A percentile compares a stretch with the other conserved stretches of the same genome.
Evolutionary conservation across 2,113 vertebrate genomes (phyloP).

Genomic region (Apus apus): DNA sequence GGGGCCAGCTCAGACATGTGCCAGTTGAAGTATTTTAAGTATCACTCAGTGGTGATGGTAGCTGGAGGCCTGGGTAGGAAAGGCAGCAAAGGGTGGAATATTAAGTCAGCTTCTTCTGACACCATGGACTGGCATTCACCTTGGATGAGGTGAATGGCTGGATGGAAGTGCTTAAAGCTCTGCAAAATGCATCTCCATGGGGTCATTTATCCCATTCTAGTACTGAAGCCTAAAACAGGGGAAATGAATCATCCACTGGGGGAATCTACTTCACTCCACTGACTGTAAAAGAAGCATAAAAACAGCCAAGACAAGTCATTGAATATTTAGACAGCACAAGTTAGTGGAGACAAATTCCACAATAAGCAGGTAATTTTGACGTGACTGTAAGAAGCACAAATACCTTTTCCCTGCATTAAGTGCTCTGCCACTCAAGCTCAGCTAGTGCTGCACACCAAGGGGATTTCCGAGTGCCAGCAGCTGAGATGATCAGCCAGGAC

Average conservation of each 20-base stretch:
- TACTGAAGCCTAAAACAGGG: not conserved
- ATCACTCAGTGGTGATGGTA: not conserved
- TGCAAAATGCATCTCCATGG: not conserved
- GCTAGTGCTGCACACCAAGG: not conserved
- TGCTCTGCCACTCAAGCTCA: slow-evolving; percentile 15
- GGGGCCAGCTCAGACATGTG: not conserved
- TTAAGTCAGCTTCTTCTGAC: not conserved
- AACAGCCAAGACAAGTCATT: slow-evolving; percentile 20
- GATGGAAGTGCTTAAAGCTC: not conserved
- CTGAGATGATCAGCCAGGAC: not conserved
- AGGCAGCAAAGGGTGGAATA: not conserved
- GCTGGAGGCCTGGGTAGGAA: not conserved
- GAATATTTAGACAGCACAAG: slow-evolving; percentile 58
- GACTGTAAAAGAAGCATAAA: not conserved
- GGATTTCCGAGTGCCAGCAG: not conserved
- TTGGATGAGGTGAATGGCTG: not conserved
- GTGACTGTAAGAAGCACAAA: slow-evolving; percentile 10
- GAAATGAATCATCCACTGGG: slow-evolving; percentile 40
- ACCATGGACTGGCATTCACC: not conserved
- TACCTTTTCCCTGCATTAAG: not conserved
- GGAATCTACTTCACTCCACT: not conserved
- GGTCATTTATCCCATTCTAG: slow-evolving; percentile 16
- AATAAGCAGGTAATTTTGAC: slow-evolving; percentile 45
- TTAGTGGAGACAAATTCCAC: slow-evolving; percentile 45
- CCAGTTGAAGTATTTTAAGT: not conserved